Evolutionary conservation across 2,113 vertebrate species (phyloP).

Genomic region (Sterna hirundo): DNA sequence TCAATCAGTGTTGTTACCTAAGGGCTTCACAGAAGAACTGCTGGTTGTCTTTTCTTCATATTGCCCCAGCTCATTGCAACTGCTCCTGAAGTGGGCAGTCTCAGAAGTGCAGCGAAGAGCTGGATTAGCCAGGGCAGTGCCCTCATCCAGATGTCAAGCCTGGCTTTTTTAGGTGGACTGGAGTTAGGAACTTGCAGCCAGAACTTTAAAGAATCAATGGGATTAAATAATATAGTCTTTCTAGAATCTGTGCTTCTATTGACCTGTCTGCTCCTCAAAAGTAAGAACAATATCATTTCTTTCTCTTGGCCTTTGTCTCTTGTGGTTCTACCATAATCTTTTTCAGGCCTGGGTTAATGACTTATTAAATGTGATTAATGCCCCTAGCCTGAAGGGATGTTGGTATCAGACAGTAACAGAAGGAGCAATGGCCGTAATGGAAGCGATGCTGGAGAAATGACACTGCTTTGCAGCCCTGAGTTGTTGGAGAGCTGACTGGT

Average conservation of each 20-base stretch:
- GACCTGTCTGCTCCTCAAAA: not conserved
- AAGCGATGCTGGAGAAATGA: not conserved
- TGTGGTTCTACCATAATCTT: not conserved
- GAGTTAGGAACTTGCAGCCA: not conserved
- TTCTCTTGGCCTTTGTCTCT: not conserved
- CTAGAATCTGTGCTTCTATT: not conserved
- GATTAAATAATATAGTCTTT: not conserved
- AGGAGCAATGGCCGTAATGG: not conserved
- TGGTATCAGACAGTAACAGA: not conserved
- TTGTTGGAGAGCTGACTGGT: not conserved
- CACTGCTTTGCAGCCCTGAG: not conserved
- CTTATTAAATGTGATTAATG: not conserved
- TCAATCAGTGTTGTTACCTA: not conserved
- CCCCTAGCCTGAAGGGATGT: not conserved
- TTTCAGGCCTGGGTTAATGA: not conserved
- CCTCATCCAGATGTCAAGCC: not conserved
- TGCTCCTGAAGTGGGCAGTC: not conserved
- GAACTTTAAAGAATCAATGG: not conserved
- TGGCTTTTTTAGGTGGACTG: not conserved
- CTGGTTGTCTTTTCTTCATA: not conserved
- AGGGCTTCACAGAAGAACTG: not conserved
- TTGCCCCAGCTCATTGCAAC: not conserved
- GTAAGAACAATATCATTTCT: not conserved
- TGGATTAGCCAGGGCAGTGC: not conserved
- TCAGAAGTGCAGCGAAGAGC: not conserved